Conservation (phyloP, 2,888 invertebrate genomes). For the Sesia bembeciformis region DNA sequence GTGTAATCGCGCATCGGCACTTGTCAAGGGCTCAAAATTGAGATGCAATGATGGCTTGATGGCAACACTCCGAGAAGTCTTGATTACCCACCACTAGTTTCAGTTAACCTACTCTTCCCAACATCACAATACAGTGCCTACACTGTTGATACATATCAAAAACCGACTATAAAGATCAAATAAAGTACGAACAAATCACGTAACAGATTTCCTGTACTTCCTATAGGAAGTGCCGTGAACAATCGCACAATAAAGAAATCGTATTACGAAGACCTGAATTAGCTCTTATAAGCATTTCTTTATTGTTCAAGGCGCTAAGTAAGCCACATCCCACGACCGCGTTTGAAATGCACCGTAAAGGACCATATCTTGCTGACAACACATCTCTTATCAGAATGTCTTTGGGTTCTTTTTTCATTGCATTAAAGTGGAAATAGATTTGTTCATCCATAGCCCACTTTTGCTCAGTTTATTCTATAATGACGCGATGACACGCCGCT, state of each 20-base stretch:
- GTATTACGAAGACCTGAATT: neutral
- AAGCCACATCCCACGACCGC: constrained; percentile 32
- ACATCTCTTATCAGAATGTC: constrained; percentile 3
- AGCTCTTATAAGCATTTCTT: constrained; percentile 19
- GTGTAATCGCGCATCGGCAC: too few species aligned
- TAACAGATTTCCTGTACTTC: neutral
- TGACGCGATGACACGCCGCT: constrained; percentile 43
- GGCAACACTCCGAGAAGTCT: too few species aligned
- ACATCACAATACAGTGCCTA: too few species aligned
- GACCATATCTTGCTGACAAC: constrained; percentile 1
- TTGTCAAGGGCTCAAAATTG: too few species aligned
- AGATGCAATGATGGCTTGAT: too few species aligned
- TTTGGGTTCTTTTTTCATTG: neutral
- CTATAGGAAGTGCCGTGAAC: neutral
- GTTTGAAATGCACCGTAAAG: constrained; percentile 7
- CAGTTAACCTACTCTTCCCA: too few species aligned
- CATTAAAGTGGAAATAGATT: constrained; percentile 1
- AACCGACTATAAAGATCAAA: too few species aligned
- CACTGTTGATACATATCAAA: too few species aligned
- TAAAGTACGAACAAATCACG: neutral
- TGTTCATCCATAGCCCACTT: constrained; percentile 37
- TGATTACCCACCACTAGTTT: too few species aligned
- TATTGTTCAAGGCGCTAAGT: constrained; percentile 27
- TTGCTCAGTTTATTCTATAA: constrained; percentile 24
- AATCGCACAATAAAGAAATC: neutral